Conservation (phyloP, 2,113 vertebrate species). For the Apteryx owenii region DNA sequence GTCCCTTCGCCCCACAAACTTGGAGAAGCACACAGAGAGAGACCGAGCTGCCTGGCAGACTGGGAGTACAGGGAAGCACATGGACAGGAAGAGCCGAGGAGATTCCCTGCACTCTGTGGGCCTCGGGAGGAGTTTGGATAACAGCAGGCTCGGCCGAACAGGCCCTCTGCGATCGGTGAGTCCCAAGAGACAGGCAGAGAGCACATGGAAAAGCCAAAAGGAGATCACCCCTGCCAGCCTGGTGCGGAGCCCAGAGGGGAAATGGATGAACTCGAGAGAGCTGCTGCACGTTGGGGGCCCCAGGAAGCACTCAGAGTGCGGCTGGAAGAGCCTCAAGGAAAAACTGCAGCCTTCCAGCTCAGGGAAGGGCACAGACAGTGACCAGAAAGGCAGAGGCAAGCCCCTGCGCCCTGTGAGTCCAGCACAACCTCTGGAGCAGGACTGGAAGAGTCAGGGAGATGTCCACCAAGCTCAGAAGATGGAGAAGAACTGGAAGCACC, state of each 20-base stretch:
- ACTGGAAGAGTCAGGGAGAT: neutral
- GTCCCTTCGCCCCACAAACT: fast-evolving
- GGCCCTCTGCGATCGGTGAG: neutral
- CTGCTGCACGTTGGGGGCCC: neutral
- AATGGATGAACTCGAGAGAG: neutral
- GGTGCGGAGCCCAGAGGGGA: neutral
- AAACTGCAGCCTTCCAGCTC: neutral
- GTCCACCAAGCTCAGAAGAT: neutral
- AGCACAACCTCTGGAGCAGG: neutral
- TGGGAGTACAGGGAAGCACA: neutral
- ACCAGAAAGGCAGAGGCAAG: constrained; percentile 53
- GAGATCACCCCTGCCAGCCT: neutral
- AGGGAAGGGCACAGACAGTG: neutral
- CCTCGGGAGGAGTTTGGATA: neutral
- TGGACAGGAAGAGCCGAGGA: neutral
- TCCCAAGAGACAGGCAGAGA: neutral
- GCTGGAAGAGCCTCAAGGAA: constrained; percentile 36
- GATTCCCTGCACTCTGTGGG: neutral
- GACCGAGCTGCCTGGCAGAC: constrained; percentile 1
- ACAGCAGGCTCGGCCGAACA: neutral
- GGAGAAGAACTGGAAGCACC: constrained; percentile 43
- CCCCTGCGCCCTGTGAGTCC: constrained; percentile 4
- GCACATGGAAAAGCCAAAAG: constrained; percentile 58
- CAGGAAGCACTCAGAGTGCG: neutral
- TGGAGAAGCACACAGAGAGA: neutral